Evolutionary conservation across 2,888 invertebrate species (phyloP).

Genomic region (Hesperia comma): DNA sequence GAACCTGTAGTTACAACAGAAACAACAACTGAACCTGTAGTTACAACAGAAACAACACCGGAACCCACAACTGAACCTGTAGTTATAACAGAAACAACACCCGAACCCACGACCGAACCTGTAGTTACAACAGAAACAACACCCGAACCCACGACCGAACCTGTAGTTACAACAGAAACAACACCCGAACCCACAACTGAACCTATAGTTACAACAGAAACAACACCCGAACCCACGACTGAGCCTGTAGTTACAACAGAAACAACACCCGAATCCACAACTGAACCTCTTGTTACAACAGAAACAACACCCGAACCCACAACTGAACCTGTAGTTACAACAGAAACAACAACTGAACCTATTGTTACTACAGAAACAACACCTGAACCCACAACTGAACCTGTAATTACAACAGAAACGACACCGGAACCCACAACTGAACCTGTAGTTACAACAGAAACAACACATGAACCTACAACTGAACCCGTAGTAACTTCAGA

Average conservation of each 20-base stretch:
- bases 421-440: slow-evolving; percentile 25
- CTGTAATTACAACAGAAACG: not conserved
- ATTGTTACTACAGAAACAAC: not conserved
- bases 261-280: slow-evolving; percentile 12
- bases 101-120: slow-evolving; percentile 33
- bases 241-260: not conserved
- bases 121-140: slow-evolving; percentile 18
- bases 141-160: slow-evolving; percentile 10
- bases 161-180: not conserved
- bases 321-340: not conserved
- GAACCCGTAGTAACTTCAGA: slow-evolving; percentile 29
- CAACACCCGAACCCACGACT: slow-evolving; percentile 18
- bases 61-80: slow-evolving; percentile 21
- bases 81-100: slow-evolving; percentile 21
- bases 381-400: not conserved
- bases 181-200: slow-evolving; percentile 10
- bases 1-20: slow-evolving; percentile 25
- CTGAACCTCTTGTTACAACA: not conserved
- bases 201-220: slow-evolving; percentile 7
- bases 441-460: slow-evolving; percentile 13
- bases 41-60: slow-evolving; percentile 4
- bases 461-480: slow-evolving; percentile 10
- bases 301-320: not conserved
- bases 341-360: no score
- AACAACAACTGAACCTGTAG: slow-evolving; percentile 7